phyloP scores from a whole-genome alignment of 2,113 vertebrate genomes.

The Sinocyclocheilus anophthalmus region DNA sequence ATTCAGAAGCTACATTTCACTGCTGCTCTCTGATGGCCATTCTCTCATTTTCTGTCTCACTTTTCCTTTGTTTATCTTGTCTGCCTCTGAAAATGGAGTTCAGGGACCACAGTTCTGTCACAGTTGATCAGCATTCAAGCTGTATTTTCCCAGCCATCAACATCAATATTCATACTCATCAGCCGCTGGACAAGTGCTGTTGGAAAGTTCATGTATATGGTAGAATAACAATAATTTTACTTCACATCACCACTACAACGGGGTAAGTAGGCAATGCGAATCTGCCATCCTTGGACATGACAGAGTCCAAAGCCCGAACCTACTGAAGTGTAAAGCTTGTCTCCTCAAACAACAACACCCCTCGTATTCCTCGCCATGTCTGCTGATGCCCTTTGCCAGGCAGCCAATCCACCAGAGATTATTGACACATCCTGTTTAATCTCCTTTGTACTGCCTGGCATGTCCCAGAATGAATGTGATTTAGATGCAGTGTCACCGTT shows the following conservation, averaged over 20 bases:
- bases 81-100: background rate
- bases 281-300: constrained; percentile 60
- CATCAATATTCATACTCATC: constrained; percentile 20
- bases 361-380: background rate
- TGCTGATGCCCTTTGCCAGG: constrained; percentile 22
- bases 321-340: constrained; percentile 52
- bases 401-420: constrained; percentile 46
- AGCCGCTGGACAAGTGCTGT: background rate
- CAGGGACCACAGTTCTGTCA: background rate
- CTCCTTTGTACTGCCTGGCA: constrained; percentile 37
- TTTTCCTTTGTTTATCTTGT: constrained; percentile 20
- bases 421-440: constrained; percentile 57
- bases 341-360: constrained; percentile 40
- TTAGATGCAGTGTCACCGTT: constrained; percentile 54
- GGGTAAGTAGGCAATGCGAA: constrained; percentile 49
- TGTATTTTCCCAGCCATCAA: background rate
- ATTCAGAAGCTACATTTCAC: constrained; percentile 28
- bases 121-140: background rate
- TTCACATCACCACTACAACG: constrained; percentile 22
- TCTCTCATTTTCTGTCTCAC: background rate
- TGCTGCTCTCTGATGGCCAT: background rate
- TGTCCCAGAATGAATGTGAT: constrained; percentile 51
- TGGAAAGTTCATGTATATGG: constrained; percentile 38
- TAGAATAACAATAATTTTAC: constrained; percentile 59
- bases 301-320: constrained; percentile 58